These are phyloP conservation scores for Echinops telfairi DNA, from an alignment of 2,113 vertebrate genomes.

Conservation along the genomic window DNA sequence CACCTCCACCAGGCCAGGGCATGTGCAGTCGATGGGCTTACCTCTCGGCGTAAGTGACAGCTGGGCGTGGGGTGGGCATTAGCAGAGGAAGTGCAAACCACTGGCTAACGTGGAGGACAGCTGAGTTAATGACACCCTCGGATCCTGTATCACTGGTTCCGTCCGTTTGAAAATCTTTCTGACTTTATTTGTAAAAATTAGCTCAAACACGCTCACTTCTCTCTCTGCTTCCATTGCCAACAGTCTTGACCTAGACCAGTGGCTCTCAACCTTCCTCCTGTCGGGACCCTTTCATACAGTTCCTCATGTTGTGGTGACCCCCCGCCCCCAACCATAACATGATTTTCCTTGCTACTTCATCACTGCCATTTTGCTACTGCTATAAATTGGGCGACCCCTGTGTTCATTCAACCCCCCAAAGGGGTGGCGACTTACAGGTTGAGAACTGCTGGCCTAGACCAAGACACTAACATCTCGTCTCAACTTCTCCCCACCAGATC, in stretches of 20 bases:
- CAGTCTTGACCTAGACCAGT: not conserved
- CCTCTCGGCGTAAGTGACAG: fast-evolving
- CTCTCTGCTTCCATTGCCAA: not conserved
- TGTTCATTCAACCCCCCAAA: too few relatives aligned
- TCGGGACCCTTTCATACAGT: too few relatives aligned
- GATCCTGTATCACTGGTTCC: not conserved
- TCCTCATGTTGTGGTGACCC: too few relatives aligned
- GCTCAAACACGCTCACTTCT: not conserved
- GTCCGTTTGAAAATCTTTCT: not conserved
- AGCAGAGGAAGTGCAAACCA: not conserved
- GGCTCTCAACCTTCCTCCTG: too few relatives aligned
- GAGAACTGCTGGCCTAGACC: too few relatives aligned
- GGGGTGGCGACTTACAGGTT: too few relatives aligned
- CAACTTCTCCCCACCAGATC: too few relatives aligned
- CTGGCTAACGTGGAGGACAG: not conserved
- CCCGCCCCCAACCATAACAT: too few relatives aligned
- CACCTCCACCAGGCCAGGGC: not conserved
- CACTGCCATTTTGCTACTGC: too few relatives aligned
- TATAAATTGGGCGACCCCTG: too few relatives aligned
- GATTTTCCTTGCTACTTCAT: too few relatives aligned
- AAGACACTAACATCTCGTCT: too few relatives aligned
- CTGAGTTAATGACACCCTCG: not conserved
- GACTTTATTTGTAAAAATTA: not conserved
- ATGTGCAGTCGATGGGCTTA: not conserved
- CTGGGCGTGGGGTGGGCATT: not conserved